These are phyloP conservation scores for Apis florea DNA, from an alignment of 1,140 invertebrate genomes.

Conservation along the genomic window DNA sequence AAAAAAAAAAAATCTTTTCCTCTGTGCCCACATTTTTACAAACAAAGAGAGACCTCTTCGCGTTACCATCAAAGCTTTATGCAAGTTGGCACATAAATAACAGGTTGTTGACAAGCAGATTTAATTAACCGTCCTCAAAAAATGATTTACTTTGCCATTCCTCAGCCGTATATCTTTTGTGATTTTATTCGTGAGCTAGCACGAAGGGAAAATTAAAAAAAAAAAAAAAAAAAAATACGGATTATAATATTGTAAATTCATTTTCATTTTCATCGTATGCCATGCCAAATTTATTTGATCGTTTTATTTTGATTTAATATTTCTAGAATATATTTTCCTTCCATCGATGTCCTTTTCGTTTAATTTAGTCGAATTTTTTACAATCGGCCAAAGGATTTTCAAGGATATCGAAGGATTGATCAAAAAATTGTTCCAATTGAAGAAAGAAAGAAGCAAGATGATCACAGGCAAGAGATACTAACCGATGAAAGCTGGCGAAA, in stretches of 20 bases:
- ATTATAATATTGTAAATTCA: no score
- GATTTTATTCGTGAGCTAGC: no score
- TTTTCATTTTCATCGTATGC: no score
- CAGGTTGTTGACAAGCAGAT: neutral
- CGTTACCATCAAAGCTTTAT: neutral
- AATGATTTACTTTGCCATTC: neutral
- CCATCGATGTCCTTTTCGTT: neutral
- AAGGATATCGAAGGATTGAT: neutral
- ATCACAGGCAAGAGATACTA: neutral
- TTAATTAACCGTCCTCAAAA: constrained; percentile 23
- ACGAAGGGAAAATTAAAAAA: no score
- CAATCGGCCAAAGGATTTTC: no score
- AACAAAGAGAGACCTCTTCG: neutral
- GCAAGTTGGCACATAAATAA: neutral
- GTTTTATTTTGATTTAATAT: no score
- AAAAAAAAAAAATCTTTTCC: neutral
- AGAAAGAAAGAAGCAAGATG: neutral
- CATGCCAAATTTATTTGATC: no score
- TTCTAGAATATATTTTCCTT: no score
- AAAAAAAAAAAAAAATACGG: no score
- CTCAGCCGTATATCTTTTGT: no score
- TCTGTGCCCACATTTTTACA: neutral
- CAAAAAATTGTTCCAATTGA: neutral
- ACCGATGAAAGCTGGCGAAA: constrained; percentile 39
- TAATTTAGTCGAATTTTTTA: neutral